Percentiles rank a stretch among this genome's conserved stretches.
These are phyloP conservation scores for Siderastrea radians DNA, from an alignment of 92 coral and sea anemone species.

Conservation along the genomic window DNA sequence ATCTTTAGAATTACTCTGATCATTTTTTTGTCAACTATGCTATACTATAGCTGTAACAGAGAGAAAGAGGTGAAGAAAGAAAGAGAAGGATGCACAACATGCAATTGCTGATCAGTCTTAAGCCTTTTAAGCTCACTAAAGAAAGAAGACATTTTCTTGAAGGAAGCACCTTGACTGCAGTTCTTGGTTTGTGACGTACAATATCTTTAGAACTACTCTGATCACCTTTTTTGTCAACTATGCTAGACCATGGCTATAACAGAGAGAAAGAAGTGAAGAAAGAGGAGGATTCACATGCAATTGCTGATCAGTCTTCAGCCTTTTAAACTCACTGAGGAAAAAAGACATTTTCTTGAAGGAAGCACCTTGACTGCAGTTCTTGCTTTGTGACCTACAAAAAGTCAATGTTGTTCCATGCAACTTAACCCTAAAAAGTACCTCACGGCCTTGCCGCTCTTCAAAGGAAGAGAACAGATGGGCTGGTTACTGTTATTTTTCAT, in stretches of 20 bases:
- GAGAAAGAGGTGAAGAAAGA: slow-evolving; percentile 50
- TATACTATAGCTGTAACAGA: slow-evolving; percentile 40
- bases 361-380: too few species aligned
- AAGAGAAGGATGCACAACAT: slow-evolving; percentile 26
- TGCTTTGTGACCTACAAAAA: too few species aligned
- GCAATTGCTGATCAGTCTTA: slow-evolving; percentile 28
- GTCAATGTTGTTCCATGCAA: too few species aligned
- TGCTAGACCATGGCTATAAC: slow-evolving; percentile 35
- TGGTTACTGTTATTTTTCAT: neutral
- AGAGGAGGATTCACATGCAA: slow-evolving; percentile 38
- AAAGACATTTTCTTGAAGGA: slow-evolving; percentile 31
- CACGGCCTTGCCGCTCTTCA: slow-evolving; percentile 3
- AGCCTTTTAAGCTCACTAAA: slow-evolving; percentile 21
- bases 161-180: neutral
- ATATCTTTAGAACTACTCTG: slow-evolving; percentile 29
- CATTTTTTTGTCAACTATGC: slow-evolving; percentile 27
- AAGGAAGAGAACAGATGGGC: neutral
- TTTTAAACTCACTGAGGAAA: slow-evolving; percentile 28
- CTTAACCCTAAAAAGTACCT: neutral
- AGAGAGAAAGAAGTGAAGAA: slow-evolving; percentile 49
- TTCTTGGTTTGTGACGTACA: too few species aligned
- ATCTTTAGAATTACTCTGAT: slow-evolving; percentile 26
- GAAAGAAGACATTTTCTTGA: slow-evolving; percentile 30
- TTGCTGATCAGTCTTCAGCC: slow-evolving; percentile 17
- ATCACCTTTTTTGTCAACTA: slow-evolving; percentile 28